Evolutionary conservation across 64 coral and sea anemone species (phyloP), one percentile per base, ranked within the genome.

Genomic region (Exaiptasia diaphana): DNA sequence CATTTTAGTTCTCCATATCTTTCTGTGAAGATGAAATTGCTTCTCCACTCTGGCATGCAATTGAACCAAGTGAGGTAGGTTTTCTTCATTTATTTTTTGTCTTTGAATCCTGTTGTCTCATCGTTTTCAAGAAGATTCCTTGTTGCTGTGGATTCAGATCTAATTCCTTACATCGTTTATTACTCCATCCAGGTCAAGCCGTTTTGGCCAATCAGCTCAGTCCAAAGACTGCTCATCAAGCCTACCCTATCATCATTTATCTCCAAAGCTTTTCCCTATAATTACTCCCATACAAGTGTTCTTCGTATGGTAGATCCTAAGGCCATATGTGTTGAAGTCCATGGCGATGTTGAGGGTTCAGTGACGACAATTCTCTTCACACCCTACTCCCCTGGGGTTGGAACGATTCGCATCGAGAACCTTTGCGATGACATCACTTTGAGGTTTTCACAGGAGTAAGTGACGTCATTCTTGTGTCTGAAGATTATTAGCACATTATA

Each of bases 21-120:
- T 88, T 85, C 41, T 74, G 53, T 42, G 95, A 99, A 71, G 61
- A 70, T 9, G 82, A 32, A 17, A 38, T 50, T 15, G 86, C 68
- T 28, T 41, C 59, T 24, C 62, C 85, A 23, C 61, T 92, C 10
- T 99, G 95, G 95, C 85, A 85, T 85, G 74, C 71, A 10, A 92
- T 99, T 55, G 90, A 99, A 37, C 67, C 89, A 17, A 85, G 79
- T 43, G 89, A 99, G 90, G 95, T 99, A 76, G 48, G 88, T 86
- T 50, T n/a, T n/a, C n/a, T n/a, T n/a, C n/a, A n/a, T n/a, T n/a
- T 6, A 3, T 28, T 8, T 71, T 57, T 73, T 59, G 33, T 15
- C 24, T 28, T 4, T 28, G 46, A 40, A n/a, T 42, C 10, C 8
- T 57, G 13, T 23, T 57, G 0, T 23, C 5, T 4, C 20, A 2